A percentile compares a stretch with the other conserved stretches of the same genome.
Conservation (phyloP, 2,113 vertebrate genomes). For the Heterochromis multidens region DNA sequence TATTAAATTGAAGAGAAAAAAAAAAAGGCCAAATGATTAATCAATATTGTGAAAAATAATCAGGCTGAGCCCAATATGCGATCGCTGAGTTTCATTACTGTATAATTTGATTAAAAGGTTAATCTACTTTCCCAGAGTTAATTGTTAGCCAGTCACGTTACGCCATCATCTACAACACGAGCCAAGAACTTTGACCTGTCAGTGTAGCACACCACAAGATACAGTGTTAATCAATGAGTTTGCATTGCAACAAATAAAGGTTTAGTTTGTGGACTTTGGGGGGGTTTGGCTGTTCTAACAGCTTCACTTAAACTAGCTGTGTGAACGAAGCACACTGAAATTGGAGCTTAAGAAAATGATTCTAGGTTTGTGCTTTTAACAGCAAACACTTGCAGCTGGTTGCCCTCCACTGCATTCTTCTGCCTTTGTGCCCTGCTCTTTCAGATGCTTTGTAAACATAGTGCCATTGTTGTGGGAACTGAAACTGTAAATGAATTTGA, state of each 20-base stretch:
- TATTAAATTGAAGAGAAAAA: neutral
- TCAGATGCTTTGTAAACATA: neutral
- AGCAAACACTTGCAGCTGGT: neutral
- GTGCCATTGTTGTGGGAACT: neutral
- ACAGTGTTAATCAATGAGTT: neutral
- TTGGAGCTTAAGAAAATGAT: neutral
- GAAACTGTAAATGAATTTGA: neutral
- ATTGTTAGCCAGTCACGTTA: neutral
- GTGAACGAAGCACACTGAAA: neutral
- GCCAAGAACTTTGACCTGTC: neutral
- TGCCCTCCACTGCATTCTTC: neutral
- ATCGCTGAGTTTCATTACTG: neutral
- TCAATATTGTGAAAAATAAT: neutral
- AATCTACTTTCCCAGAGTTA: neutral
- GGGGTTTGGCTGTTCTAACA: neutral
- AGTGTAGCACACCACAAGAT: neutral
- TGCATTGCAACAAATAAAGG: neutral
- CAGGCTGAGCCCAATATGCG: neutral
- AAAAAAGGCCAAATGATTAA: neutral
- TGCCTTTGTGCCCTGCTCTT: neutral
- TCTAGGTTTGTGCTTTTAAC: neutral
- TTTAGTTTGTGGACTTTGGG: neutral
- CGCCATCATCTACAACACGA: neutral
- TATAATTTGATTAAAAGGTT: too few species aligned
- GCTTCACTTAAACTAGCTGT: neutral